Base-by-base conservation (phyloP, 1,140 invertebrate species). In the Nylanderia fulva region DNA sequence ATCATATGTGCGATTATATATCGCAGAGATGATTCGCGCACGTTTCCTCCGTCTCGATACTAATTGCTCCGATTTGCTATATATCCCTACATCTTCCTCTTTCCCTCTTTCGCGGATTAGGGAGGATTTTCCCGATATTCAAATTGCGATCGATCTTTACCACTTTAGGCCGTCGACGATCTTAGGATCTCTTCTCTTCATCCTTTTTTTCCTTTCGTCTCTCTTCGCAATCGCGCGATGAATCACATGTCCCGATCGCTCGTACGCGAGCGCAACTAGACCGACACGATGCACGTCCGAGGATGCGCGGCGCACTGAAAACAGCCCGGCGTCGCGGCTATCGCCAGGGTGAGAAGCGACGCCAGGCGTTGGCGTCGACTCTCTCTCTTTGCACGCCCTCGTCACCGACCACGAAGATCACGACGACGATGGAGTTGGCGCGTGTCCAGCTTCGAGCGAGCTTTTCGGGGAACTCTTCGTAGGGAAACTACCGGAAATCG, bases 231-330 rank as follows among this genome's bases (percentile, higher is more conserved):
- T 66, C 69, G 39, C 56, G 8, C 9, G 2, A 36, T 42, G 74
- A 33, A 85, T 63, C 63, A 82, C 84, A 82, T 77, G 63, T 64
- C 72, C 42, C 48, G 9, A 66, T 33, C 33, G 13, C 54, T 52
- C 45, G 36, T 24, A 42, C 48, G 24, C 15, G 29, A 66, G 84
- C 56, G 64, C 61, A 52, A 27, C 63, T 48, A 42, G 52, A 24
- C 39, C 69, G 45, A 48, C 86, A 71, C 63, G 36, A 82, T 61
- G 64, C 89, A 86, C 87, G 60, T 80, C 29, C 80, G 69, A 87
- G 71, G 86, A 74, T 88, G 82, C 87, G 89, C 90, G 89, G 87
- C 60, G 85, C 61, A 91, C 90, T 91, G 87, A 89, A 27, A 52
- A 60, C 29, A 15, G 42, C 58, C 7, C 74, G 69, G 74, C 85